These are phyloP conservation scores for Petrophora chlorosata DNA, from an alignment of 2,888 invertebrate species.

Conservation along the genomic window DNA sequence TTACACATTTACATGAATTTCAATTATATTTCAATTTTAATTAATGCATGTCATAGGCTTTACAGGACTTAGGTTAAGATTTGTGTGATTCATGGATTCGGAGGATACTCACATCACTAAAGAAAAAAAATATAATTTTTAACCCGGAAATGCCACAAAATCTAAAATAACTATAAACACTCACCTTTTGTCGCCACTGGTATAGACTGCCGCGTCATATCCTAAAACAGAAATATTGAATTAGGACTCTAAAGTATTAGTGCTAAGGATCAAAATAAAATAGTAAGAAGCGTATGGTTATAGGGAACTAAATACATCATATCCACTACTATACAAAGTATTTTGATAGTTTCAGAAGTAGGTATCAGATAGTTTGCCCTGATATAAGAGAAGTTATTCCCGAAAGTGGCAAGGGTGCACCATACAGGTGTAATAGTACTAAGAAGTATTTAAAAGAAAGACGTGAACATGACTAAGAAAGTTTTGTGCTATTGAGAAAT, in stretches of 20 bases:
- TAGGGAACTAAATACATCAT: conserved; percentile 22
- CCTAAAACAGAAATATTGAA: conserved; percentile 71
- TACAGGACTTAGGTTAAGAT: too few species aligned
- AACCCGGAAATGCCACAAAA: conserved; percentile 17
- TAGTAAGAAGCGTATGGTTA: conserved; percentile 27
- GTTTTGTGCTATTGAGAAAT: conserved; percentile 6
- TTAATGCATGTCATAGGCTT: too few species aligned
- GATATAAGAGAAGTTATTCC: background rate
- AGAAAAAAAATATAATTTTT: too few species aligned
- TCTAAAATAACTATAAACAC: conserved; percentile 39
- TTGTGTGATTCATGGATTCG: conserved; percentile 56
- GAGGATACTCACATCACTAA: conserved; percentile 24
- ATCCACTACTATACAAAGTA: conserved; percentile 9
- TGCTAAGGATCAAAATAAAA: conserved; percentile 13
- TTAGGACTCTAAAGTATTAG: conserved; percentile 38
- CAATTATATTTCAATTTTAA: too few species aligned
- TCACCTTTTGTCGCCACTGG: conserved; percentile 81
- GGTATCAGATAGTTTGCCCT: background rate
- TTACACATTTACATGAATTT: too few species aligned
- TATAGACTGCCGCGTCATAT: conserved; percentile 82
- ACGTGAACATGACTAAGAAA: conserved; percentile 3
- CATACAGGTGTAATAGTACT: conserved; percentile 9
- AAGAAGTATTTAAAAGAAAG: conserved; percentile 4
- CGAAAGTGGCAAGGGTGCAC: conserved; percentile 8
- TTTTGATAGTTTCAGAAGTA: background rate